Evolutionary conservation across 2,113 vertebrate species (phyloP).

Genomic region (Hoplias malabaricus): DNA sequence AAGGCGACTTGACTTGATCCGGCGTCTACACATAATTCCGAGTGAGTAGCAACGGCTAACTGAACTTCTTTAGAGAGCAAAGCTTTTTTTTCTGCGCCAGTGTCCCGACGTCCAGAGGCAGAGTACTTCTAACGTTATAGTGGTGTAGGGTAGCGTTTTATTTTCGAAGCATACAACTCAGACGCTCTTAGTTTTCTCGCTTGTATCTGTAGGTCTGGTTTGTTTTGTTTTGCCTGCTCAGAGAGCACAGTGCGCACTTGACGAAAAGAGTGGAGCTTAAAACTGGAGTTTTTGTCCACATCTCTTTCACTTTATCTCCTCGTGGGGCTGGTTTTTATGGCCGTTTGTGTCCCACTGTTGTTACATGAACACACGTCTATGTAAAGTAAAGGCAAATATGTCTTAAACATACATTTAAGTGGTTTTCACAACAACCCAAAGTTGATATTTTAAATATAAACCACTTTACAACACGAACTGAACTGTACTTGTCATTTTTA

Average conservation of each 20-base stretch:
- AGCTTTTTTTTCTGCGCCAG: background rate
- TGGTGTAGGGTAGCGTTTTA: background rate
- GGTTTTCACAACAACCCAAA: too few species aligned
- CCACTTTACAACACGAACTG: too few species aligned
- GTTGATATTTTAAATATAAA: too few species aligned
- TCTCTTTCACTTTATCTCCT: background rate
- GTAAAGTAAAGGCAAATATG: too few species aligned
- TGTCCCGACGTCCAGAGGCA: background rate
- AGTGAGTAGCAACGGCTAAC: constrained; percentile 28
- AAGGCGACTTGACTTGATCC: constrained; percentile 24
- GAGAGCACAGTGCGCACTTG: background rate
- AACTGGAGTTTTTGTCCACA: background rate
- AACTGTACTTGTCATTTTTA: too few species aligned
- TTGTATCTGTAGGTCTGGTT: background rate
- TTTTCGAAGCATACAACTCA: background rate
- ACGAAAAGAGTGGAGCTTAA: constrained; percentile 3
- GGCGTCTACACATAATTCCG: constrained; percentile 19
- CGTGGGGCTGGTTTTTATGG: background rate
- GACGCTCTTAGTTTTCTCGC: background rate
- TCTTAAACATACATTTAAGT: too few species aligned
- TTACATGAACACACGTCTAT: too few species aligned
- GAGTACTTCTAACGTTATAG: background rate
- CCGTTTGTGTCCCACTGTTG: too few species aligned
- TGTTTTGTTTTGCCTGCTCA: background rate
- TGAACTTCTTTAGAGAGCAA: background rate